Percentiles rank a stretch among this genome's conserved stretches.
These are phyloP conservation scores for Paratrypauchen microcephalus DNA, from an alignment of 2,797 vertebrate genomes.

Conservation along the genomic window DNA sequence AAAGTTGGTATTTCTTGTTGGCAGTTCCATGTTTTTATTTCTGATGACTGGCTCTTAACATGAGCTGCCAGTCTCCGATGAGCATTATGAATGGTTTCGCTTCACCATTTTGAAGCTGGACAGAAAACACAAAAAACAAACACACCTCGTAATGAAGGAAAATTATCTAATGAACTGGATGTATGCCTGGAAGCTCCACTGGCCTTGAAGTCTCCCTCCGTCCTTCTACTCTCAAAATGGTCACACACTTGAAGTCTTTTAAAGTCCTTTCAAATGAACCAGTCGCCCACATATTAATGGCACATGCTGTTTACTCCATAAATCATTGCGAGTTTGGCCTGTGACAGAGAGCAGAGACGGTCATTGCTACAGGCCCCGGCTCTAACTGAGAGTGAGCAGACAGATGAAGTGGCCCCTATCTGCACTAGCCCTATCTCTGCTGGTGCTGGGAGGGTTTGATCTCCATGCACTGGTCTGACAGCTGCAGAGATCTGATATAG, in stretches of 20 bases:
- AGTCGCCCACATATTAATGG: slow-evolving; percentile 5
- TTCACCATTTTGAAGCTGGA: slow-evolving; percentile 31
- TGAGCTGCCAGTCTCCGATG: slow-evolving; percentile 48
- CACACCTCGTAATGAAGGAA: slow-evolving; percentile 15
- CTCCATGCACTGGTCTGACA: slow-evolving; percentile 34
- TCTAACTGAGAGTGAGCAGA: slow-evolving; percentile 56
- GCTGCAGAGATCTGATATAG: slow-evolving; percentile 8
- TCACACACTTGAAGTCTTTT: not conserved
- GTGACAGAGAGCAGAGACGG: slow-evolving; percentile 70
- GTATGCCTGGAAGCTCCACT: slow-evolving; percentile 8
- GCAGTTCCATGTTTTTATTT: slow-evolving; percentile 65
- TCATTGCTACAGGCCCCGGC: slow-evolving; percentile 66
- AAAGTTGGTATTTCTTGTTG: slow-evolving; percentile 36
- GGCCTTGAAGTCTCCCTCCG: slow-evolving; percentile 1
- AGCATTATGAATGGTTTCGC: slow-evolving; percentile 35
- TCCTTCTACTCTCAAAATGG: not conserved
- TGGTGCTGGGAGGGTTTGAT: slow-evolving; percentile 64
- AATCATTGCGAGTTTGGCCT: slow-evolving; percentile 42
- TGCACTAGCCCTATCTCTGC: slow-evolving; percentile 63
- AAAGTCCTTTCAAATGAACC: not conserved
- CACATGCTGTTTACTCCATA: slow-evolving; percentile 12
- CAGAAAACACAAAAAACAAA: slow-evolving; percentile 31
- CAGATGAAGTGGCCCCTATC: slow-evolving; percentile 72
- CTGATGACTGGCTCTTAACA: slow-evolving; percentile 53
- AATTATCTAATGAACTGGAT: slow-evolving; percentile 35